These are phyloP conservation scores for Gopherus flavomarginatus DNA, from an alignment of 2,113 vertebrate species.

Conservation along the genomic window DNA sequence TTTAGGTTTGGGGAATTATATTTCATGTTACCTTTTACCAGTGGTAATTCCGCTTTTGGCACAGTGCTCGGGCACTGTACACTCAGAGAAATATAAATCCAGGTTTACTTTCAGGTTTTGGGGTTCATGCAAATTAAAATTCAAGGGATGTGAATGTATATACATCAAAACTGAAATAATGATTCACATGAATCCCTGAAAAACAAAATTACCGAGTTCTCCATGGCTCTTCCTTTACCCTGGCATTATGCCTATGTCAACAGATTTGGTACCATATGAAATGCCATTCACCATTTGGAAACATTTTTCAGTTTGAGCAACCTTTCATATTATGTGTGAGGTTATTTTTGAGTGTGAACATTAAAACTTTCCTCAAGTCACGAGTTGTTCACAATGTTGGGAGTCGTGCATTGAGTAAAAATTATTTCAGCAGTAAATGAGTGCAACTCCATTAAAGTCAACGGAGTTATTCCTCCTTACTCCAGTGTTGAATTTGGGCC, in stretches of 20 bases:
- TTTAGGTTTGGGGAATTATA: slow-evolving; percentile 43
- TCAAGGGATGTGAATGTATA: not conserved
- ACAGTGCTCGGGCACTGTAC: not conserved
- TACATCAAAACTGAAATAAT: not conserved
- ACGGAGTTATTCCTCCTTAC: not conserved
- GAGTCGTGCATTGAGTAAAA: not conserved
- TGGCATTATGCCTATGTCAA: not conserved
- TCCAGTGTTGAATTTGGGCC: not conserved
- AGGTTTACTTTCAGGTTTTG: not conserved
- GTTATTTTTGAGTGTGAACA: not conserved
- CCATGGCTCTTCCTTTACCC: slow-evolving; percentile 27
- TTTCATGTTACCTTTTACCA: slow-evolving; percentile 35
- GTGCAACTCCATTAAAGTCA: not conserved
- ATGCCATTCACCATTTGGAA: not conserved
- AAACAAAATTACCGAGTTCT: slow-evolving; percentile 15
- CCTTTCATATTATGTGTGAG: not conserved
- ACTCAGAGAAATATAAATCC: not conserved
- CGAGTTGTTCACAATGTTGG: not conserved
- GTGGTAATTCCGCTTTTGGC: slow-evolving; percentile 1
- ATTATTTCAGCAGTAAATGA: not conserved
- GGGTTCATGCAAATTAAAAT: not conserved
- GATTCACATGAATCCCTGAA: not conserved
- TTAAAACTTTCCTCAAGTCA: not conserved
- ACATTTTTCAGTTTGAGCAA: not conserved
- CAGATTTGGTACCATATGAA: not conserved